These are phyloP conservation scores for Slavum lentiscoides DNA, from an alignment of 2,888 invertebrate genomes.

Conservation along the genomic window DNA sequence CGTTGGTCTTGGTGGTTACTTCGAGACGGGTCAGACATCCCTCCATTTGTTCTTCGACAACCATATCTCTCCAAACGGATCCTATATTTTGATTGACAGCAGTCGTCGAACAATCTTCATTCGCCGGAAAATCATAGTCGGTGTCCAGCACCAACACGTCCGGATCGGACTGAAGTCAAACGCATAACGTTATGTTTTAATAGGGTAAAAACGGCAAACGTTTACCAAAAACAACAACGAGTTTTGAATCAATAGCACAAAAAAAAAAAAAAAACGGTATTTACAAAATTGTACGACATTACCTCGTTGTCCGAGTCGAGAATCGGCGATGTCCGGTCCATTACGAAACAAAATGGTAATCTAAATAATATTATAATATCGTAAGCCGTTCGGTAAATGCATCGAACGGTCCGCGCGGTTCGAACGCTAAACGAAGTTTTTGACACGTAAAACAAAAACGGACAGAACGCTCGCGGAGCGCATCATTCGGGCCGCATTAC, in stretches of 20 bases:
- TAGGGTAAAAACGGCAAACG: not conserved
- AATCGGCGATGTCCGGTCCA: conserved; percentile 3
- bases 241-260: too few species aligned
- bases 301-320: conserved; percentile 29
- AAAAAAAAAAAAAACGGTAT: not conserved
- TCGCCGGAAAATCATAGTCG: not conserved
- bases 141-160: conserved; percentile 23
- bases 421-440: too few species aligned
- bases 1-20: conserved; percentile 23
- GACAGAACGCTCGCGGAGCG: too few species aligned
- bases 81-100: conserved; percentile 13
- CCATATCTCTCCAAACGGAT: conserved; percentile 37
- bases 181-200: not conserved
- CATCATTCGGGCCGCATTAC: too few species aligned
- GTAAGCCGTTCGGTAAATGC: not conserved
- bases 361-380: not conserved
- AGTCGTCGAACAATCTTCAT: not conserved
- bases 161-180: conserved; percentile 13
- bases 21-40: conserved; percentile 35
- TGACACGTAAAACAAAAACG: too few species aligned
- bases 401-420: not conserved
- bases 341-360: not conserved
- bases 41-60: conserved; percentile 42
- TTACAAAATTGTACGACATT: not conserved
- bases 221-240: too few species aligned